Conservation (phyloP, 37 sponge, comb jelly and placozoan species). For the Haliclona indistincta region DNA sequence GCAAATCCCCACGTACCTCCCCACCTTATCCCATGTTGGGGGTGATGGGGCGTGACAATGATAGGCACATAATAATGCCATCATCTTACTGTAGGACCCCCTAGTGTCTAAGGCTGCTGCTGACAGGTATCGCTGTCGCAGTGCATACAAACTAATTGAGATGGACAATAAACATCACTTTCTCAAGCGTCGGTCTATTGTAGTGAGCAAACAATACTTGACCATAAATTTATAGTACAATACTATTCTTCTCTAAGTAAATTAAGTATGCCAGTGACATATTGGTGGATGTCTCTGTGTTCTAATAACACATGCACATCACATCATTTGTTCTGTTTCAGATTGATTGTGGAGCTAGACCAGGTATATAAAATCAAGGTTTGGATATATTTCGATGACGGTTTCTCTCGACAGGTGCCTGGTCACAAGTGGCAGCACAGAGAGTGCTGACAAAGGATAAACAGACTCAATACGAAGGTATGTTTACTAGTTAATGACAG, state of each 20-base stretch:
- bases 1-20: too few relatives aligned
- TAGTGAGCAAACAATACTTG: slow-evolving; percentile 54
- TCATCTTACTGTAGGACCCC: slow-evolving; percentile 70
- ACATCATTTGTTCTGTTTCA: slow-evolving; percentile 6
- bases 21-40: too few relatives aligned
- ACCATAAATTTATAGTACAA: neutral
- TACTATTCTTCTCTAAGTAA: too few relatives aligned
- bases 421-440: slow-evolving; percentile 75
- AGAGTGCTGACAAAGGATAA: slow-evolving; percentile 34
- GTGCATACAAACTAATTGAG: slow-evolving; percentile 86
- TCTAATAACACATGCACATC: neutral
- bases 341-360: slow-evolving; percentile 70
- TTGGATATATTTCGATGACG: neutral
- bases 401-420: slow-evolving; percentile 45
- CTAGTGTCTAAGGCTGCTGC: slow-evolving; percentile 57
- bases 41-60: too few relatives aligned
- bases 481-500: too few relatives aligned
- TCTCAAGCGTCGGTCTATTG: slow-evolving; percentile 51
- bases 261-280: too few relatives aligned
- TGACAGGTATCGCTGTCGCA: slow-evolving; percentile 65
- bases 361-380: slow-evolving; percentile 17
- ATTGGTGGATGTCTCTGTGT: too few relatives aligned
- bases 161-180: slow-evolving; percentile 77
- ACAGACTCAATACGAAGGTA: too few relatives aligned
- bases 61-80: too few relatives aligned